These are phyloP conservation scores for Potorous gilbertii DNA, from an alignment of 2,797 vertebrate species.

Conservation along the genomic window DNA sequence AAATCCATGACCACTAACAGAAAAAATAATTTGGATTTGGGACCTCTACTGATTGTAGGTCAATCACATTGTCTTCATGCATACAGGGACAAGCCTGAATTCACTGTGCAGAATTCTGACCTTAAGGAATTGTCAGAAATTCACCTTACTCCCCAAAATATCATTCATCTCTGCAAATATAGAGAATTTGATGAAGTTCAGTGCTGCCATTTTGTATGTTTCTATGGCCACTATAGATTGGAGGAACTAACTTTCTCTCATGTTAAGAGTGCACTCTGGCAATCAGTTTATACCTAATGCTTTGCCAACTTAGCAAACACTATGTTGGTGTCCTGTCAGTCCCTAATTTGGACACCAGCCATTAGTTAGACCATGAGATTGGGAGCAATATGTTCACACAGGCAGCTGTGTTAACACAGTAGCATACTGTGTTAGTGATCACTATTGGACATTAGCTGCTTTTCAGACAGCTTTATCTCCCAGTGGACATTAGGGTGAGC, in stretches of 20 bases:
- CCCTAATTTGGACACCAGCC: slow-evolving; percentile 56
- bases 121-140: neutral
- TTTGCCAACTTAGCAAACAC: neutral
- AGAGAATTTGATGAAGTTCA: neutral
- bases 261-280: neutral
- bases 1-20: neutral
- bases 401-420: neutral
- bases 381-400: slow-evolving; percentile 47
- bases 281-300: neutral
- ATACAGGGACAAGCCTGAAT: neutral
- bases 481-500: slow-evolving; percentile 5
- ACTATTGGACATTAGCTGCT: slow-evolving; percentile 32
- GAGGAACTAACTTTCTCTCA: neutral
- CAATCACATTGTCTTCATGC: neutral
- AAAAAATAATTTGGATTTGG: neutral
- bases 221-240: neutral
- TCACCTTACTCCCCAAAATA: neutral
- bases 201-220: neutral
- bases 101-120: neutral
- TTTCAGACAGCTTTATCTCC: slow-evolving; percentile 62
- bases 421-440: slow-evolving; percentile 40
- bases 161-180: neutral
- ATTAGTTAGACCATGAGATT: slow-evolving; percentile 38
- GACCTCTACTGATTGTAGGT: neutral
- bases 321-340: neutral